phyloP scores from a whole-genome alignment of 23 tunicate genomes.

The Phallusia fumigata region DNA sequence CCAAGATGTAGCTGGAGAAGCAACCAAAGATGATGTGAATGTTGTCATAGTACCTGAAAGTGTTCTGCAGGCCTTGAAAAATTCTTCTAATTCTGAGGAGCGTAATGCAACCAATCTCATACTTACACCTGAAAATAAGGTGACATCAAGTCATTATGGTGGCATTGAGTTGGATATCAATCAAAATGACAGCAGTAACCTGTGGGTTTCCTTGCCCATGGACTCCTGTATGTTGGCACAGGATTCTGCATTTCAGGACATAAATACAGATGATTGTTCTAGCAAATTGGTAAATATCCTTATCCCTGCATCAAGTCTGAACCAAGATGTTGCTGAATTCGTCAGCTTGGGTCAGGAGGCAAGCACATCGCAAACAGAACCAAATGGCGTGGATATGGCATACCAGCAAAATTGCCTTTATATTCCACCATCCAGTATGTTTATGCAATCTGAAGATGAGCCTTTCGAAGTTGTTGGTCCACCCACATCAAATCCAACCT shows the following conservation, averaged over 20 bases:
- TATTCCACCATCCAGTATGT: not conserved
- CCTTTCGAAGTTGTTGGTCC: not conserved
- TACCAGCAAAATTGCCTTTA: not conserved
- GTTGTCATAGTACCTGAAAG: slow-evolving; percentile 83
- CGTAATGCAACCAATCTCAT: not conserved
- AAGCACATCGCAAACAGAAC: not conserved
- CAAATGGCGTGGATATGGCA: not conserved
- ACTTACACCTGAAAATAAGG: not conserved
- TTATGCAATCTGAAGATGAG: not conserved
- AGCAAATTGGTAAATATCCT: not conserved
- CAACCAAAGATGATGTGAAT: slow-evolving; percentile 52
- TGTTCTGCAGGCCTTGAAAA: slow-evolving; percentile 57
- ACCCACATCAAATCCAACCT: not conserved
- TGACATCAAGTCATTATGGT: not conserved
- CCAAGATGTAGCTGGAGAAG: not conserved
- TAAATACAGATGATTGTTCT: slow-evolving; percentile 9
- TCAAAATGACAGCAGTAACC: not conserved
- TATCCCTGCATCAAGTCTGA: not conserved
- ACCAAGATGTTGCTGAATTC: not conserved
- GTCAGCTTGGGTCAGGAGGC: not conserved
- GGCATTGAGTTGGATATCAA: not conserved
- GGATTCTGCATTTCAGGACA: slow-evolving; percentile 4
- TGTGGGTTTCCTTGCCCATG: slow-evolving; percentile 9
- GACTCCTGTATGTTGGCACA: not conserved
- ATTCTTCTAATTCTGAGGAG: slow-evolving; percentile 17